Base-by-base conservation (phyloP, 2,888 invertebrate species). In the Parthenolecanium corni region DNA sequence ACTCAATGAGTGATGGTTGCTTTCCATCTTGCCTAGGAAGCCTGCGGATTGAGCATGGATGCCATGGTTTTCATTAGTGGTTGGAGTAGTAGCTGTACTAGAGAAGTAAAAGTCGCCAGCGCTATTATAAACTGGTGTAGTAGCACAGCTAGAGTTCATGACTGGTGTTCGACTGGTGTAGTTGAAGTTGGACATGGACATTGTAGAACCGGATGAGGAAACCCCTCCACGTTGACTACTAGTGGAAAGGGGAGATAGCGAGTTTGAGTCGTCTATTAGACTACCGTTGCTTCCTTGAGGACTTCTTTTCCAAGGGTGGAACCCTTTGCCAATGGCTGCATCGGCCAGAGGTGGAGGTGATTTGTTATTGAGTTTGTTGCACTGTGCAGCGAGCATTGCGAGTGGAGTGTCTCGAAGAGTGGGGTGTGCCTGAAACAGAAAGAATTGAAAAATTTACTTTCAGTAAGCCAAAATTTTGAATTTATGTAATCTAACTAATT, bases 361-460 rank as follows among this genome's bases (percentile, higher is more conserved):
- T 77, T 94, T 94, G 76, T 84, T 92, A 70, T 89, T 90, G 70
- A 96, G 80, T 76, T 95, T 95, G 81, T 94, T 95, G 79, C 95
- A 96, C 76, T 96, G 95, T 58, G 95, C 95, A 68, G 95, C 94
- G 70, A 96, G 78, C 94, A 96, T 94, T 70, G 95, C 95, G 75
- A 96, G 77, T 23, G 95, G 96, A 70, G 94, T 94, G 69, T 92
- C 92, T 71, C 92, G 83, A 70, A 93, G 80, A 71, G 91, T 89
- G 70, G 92, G 90, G 76, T 93, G 93, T 77, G 93, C 93, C 93
- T 93, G 82, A 66, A 85, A 86, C 78, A 78, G n/a, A 36, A 31
- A 31, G 31, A 31, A n/a, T n/a, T n/a, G n/a, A n/a, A n/a, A n/a
- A n/a, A n/a, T n/a, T n/a, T n/a, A n/a, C n/a, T n/a, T n/a, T n/a